Percentiles rank a stretch among this genome's conserved stretches.
Conservation (phyloP, 1,140 invertebrate species). For the Platyscapa corneri region DNA sequence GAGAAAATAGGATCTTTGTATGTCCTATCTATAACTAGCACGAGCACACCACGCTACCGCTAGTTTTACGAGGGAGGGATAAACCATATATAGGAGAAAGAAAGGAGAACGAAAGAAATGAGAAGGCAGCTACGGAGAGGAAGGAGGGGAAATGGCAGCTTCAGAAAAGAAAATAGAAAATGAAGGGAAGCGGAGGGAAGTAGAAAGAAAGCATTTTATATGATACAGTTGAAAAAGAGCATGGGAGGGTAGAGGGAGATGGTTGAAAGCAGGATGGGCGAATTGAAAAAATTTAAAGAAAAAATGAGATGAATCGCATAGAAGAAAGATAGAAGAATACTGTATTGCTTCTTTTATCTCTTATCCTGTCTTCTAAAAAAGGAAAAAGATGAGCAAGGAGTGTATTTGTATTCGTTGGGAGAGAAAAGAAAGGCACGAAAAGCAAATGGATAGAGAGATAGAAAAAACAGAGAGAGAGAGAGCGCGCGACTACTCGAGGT, state of each 20-base stretch:
- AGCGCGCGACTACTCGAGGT: neutral
- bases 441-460: neutral
- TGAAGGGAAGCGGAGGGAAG: slow-evolving; percentile 19
- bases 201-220: neutral
- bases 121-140: neutral
- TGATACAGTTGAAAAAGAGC: slow-evolving; percentile 18
- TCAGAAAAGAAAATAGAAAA: slow-evolving; percentile 9
- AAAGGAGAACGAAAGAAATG: neutral
- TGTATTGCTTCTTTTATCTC: neutral
- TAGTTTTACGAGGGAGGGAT: slow-evolving; percentile 45
- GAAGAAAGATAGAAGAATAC: slow-evolving; percentile 34
- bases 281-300: slow-evolving; percentile 67
- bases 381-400: slow-evolving; percentile 5
- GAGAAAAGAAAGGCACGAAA: slow-evolving; percentile 13
- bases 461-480: slow-evolving; percentile 42
- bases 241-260: neutral
- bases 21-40: slow-evolving; percentile 5
- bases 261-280: slow-evolving; percentile 31
- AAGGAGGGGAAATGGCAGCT: neutral
- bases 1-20: slow-evolving; percentile 17
- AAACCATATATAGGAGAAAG: neutral
- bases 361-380: slow-evolving; percentile 52
- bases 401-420: neutral
- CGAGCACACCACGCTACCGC: neutral
- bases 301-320: slow-evolving; percentile 68